A percentile compares a stretch with the other conserved stretches of the same genome.
These are phyloP conservation scores for Pseudorhiza aurosa DNA, from an alignment of 30 jellyfish, hydroid and myxozoan genomes.

Conservation along the genomic window DNA sequence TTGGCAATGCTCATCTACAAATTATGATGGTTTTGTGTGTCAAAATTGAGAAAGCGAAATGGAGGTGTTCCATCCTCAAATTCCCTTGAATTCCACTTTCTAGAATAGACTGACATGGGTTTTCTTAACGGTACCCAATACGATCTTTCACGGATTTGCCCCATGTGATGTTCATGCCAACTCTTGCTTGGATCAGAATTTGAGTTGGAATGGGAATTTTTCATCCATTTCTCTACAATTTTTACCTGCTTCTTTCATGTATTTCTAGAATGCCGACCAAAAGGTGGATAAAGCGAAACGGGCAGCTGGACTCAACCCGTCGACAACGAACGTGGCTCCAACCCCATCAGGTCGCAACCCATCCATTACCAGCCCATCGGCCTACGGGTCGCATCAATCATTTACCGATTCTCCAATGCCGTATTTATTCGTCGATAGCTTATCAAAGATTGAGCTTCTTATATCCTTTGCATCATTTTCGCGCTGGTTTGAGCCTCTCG, in stretches of 20 bases:
- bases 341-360: slow-evolving; percentile 73
- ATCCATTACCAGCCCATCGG: slow-evolving; percentile 56
- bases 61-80: no score
- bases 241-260: background rate
- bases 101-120: no score
- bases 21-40: no score
- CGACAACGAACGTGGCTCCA: slow-evolving; percentile 52
- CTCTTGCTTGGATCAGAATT: no score
- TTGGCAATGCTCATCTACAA: no score
- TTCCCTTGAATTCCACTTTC: no score
- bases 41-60: no score
- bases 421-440: slow-evolving; percentile 81
- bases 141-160: no score
- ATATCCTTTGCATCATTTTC: slow-evolving; percentile 84
- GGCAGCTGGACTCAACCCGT: slow-evolving; percentile 60
- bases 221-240: no score
- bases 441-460: slow-evolving; percentile 74
- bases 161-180: no score
- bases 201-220: no score
- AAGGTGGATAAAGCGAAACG: slow-evolving; percentile 59
- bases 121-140: no score
- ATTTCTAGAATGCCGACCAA: slow-evolving; percentile 65
- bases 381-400: slow-evolving; percentile 75
- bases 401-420: slow-evolving; percentile 72
- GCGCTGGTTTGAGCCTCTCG: slow-evolving; percentile 90